Percentiles rank a stretch among this genome's conserved stretches.
These are phyloP conservation scores for Vulpes ferrilata DNA, from an alignment of 2,113 vertebrate species.

Conservation along the genomic window DNA sequence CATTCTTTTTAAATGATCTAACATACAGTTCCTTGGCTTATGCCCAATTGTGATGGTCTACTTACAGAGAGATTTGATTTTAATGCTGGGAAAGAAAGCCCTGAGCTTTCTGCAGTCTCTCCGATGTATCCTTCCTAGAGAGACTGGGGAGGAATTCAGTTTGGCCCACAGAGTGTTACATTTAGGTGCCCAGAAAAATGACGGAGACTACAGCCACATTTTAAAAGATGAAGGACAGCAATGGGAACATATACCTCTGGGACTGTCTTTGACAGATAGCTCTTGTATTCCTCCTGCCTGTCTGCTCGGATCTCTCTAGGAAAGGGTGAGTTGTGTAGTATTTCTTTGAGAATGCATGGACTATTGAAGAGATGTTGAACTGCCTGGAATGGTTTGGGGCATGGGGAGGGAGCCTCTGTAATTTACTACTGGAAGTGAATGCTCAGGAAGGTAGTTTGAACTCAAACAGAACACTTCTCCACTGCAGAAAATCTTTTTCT, in stretches of 20 bases:
- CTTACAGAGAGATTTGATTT: background rate
- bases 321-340: background rate
- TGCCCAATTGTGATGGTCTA: background rate
- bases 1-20: slow-evolving; percentile 14
- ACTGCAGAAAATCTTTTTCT: slow-evolving; percentile 75
- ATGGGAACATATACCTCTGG: accelerated
- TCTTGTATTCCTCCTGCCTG: slow-evolving; percentile 18
- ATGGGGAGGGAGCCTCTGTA: background rate
- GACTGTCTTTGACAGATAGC: background rate
- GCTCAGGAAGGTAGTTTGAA: slow-evolving; percentile 74
- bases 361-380: slow-evolving; percentile 67
- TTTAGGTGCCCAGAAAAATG: slow-evolving; percentile 8
- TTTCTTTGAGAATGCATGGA: slow-evolving; percentile 53
- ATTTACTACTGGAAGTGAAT: slow-evolving; percentile 72
- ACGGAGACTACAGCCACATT: background rate
- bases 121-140: background rate
- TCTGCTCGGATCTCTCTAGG: slow-evolving; percentile 39
- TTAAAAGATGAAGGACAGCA: slow-evolving; percentile 28
- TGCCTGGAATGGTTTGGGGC: slow-evolving; percentile 67
- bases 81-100: background rate
- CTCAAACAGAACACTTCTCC: slow-evolving; percentile 77
- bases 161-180: slow-evolving; percentile 33
- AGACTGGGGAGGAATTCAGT: background rate
- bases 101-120: background rate
- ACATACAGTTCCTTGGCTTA: background rate